Conservation (phyloP, 1,140 invertebrate genomes). For the Diachasma alloeum region DNA sequence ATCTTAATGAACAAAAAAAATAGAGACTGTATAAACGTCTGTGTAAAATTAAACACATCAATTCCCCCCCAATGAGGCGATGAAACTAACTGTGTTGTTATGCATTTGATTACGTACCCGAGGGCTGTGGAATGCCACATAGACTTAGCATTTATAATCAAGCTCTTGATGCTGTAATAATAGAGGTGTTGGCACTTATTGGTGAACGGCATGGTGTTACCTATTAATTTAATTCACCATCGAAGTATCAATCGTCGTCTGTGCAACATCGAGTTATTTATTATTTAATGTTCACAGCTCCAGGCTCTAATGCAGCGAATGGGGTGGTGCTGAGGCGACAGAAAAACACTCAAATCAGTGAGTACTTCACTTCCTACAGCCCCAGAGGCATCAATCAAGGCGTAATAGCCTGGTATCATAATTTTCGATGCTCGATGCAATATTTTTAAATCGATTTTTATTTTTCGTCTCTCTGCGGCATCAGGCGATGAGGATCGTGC, state of each 20-base stretch:
- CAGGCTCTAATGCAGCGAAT: slow-evolving; percentile 48
- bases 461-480: slow-evolving; percentile 45
- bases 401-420: neutral
- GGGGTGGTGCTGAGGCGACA: slow-evolving; percentile 69
- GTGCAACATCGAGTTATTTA: neutral
- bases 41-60: neutral
- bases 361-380: slow-evolving; percentile 35
- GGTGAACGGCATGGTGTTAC: slow-evolving; percentile 23
- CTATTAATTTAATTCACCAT: slow-evolving; percentile 21
- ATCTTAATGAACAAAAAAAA: neutral
- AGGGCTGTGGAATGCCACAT: neutral
- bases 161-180: slow-evolving; percentile 7
- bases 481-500: slow-evolving; percentile 82
- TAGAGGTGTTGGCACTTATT: slow-evolving; percentile 21
- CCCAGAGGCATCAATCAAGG: neutral
- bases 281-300: slow-evolving; percentile 40
- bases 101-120: neutral
- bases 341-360: slow-evolving; percentile 66
- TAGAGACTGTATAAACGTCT: neutral
- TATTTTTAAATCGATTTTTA: slow-evolving; percentile 21
- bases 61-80: neutral
- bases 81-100: neutral
- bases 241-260: neutral
- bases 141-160: neutral
- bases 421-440: neutral